These are phyloP conservation scores for Mesaphorura yosii DNA, from an alignment of 1,140 invertebrate genomes.

Conservation along the genomic window DNA sequence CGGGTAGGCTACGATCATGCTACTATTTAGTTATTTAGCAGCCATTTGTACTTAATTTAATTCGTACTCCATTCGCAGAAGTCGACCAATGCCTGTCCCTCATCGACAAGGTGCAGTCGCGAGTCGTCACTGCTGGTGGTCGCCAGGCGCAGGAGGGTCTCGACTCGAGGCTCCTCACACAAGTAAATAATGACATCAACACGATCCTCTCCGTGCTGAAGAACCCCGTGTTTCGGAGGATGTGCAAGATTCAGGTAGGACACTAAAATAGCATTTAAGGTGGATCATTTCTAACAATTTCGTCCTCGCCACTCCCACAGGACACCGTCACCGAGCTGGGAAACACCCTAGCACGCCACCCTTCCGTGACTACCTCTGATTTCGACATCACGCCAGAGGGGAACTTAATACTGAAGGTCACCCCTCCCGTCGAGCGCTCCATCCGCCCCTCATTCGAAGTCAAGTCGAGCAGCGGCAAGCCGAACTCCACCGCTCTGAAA, in stretches of 20 bases:
- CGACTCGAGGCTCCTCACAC: constrained; percentile 45
- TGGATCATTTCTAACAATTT: not conserved
- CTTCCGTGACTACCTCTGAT: constrained; percentile 78
- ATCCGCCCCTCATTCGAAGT: constrained; percentile 30
- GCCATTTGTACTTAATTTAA: not conserved
- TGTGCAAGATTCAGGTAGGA: constrained; percentile 65
- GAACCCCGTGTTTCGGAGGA: constrained; percentile 81
- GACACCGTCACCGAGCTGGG: constrained; percentile 70
- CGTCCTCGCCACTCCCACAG: constrained; percentile 35
- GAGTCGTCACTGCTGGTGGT: constrained; percentile 8
- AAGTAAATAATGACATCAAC: constrained; percentile 72
- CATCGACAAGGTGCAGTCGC: constrained; percentile 22
- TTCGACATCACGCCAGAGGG: constrained; percentile 75
- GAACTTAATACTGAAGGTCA: constrained; percentile 47
- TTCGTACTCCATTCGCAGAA: constrained; percentile 11
- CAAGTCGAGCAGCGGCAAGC: constrained; percentile 7
- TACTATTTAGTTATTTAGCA: not conserved
- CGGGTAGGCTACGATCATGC: too few species aligned
- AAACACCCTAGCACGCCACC: constrained; percentile 68
- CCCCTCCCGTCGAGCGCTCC: constrained; percentile 35
- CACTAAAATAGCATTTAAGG: not conserved
- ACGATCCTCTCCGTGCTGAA: constrained; percentile 75
- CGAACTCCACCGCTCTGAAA: not conserved
- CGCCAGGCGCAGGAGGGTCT: constrained; percentile 25
- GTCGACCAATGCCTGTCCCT: constrained; percentile 17